Evolutionary conservation across 2,888 invertebrate species (phyloP).

Genomic region (Callyntrura sp.): DNA sequence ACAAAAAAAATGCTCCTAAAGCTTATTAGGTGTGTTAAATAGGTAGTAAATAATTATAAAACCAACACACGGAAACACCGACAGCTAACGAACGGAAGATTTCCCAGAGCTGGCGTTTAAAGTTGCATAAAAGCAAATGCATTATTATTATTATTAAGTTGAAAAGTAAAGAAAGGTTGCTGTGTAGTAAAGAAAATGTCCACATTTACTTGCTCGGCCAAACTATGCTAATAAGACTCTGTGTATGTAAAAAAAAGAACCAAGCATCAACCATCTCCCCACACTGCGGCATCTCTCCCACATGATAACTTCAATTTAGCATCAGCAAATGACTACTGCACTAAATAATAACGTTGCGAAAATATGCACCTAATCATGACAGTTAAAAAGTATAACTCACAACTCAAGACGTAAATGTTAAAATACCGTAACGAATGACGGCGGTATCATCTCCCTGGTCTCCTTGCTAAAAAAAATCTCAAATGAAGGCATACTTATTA

Average conservation of each 20-base stretch:
- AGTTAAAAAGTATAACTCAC: constrained; percentile 44
- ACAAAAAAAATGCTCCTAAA: not conserved
- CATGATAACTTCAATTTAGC: not conserved
- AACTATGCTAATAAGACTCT: constrained; percentile 41
- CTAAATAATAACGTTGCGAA: constrained; percentile 44
- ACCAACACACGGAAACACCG: constrained; percentile 3
- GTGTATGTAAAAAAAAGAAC: constrained; percentile 28
- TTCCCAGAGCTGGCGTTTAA: not conserved
- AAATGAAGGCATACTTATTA: constrained; percentile 67
- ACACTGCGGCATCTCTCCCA: not conserved
- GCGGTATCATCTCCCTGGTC: constrained; percentile 48
- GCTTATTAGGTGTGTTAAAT: not conserved
- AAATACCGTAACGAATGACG: constrained; percentile 69
- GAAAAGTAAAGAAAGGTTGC: not conserved
- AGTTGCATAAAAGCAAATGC: not conserved
- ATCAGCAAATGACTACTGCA: constrained; percentile 19
- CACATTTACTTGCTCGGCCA: not conserved
- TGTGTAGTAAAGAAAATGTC: not conserved
- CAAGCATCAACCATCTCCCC: too few relatives aligned
- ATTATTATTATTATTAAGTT: not conserved
- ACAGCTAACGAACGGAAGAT: not conserved
- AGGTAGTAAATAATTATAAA: not conserved
- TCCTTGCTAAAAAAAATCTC: constrained; percentile 28
- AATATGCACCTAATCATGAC: constrained; percentile 64
- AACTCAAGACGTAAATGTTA: constrained; percentile 53